phyloP scores from a whole-genome alignment of 1,140 invertebrate genomes.

The Antheraea pernyi region DNA sequence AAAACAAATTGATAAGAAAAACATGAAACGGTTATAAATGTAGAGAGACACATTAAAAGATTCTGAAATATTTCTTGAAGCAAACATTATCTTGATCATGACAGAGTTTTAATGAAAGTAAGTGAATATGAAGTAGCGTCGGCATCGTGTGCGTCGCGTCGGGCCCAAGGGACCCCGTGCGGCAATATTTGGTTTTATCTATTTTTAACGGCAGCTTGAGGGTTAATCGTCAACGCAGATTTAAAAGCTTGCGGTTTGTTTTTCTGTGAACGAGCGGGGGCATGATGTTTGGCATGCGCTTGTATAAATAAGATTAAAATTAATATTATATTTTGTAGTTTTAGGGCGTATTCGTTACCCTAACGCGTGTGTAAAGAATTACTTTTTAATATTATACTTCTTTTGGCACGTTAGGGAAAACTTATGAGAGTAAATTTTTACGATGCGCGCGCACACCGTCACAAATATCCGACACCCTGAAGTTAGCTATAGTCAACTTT shows the following conservation, averaged over 20 bases:
- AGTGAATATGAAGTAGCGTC: conserved; percentile 59
- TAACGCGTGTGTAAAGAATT: background rate
- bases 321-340: background rate
- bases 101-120: conserved; percentile 26
- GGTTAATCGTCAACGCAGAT: conserved; percentile 61
- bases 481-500: no score
- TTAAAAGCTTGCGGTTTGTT: conserved; percentile 47
- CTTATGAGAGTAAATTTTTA: no score
- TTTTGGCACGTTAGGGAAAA: no score
- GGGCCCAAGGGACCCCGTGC: conserved; percentile 46
- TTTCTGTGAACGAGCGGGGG: conserved; percentile 28
- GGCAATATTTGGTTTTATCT: conserved; percentile 71
- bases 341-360: background rate
- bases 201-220: conserved; percentile 66
- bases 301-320: conserved; percentile 19
- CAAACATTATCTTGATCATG: background rate
- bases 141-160: conserved; percentile 41
- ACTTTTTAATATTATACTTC: background rate
- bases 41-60: background rate
- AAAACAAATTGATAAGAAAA: background rate
- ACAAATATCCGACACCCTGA: no score
- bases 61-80: background rate
- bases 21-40: background rate
- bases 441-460: no score
- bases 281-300: conserved; percentile 20